These are phyloP conservation scores for Apodemus agrarius DNA, from an alignment of 2,797 vertebrate genomes.

Conservation along the genomic window DNA sequence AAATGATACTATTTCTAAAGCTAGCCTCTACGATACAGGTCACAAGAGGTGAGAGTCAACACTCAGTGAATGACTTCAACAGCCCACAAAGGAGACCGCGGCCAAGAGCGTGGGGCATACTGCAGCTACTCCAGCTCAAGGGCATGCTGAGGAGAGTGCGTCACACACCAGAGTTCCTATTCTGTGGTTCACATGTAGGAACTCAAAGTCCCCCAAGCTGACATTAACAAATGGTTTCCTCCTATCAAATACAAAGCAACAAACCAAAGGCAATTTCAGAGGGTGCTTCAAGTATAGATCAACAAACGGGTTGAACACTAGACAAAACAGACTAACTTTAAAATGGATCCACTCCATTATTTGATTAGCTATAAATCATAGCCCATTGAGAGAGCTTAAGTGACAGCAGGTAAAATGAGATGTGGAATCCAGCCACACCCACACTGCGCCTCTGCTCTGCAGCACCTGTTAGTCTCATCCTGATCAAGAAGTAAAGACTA, in stretches of 20 bases:
- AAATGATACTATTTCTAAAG: background rate
- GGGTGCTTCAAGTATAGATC: background rate
- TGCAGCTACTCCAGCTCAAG: background rate
- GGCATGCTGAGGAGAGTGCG: background rate
- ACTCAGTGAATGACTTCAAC: background rate
- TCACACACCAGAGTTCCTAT: background rate
- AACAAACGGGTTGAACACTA: background rate
- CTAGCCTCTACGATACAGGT: background rate
- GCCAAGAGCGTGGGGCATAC: background rate
- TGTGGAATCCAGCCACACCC: background rate
- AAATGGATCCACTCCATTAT: background rate
- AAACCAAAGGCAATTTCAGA: conserved; percentile 17
- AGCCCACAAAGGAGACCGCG: background rate
- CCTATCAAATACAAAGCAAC: conserved; percentile 14
- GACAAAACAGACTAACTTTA: background rate
- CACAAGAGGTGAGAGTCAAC: background rate
- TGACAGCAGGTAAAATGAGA: background rate
- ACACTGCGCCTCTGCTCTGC: background rate
- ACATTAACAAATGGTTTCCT: background rate
- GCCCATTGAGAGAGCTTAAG: background rate
- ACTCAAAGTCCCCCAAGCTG: background rate
- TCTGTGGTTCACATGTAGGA: background rate
- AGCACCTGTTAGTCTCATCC: background rate
- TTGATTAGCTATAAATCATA: conserved; percentile 31
- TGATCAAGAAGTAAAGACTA: background rate